Conservation (phyloP, 2,797 vertebrate species). For the Tragelaphus eurycerus region DNA sequence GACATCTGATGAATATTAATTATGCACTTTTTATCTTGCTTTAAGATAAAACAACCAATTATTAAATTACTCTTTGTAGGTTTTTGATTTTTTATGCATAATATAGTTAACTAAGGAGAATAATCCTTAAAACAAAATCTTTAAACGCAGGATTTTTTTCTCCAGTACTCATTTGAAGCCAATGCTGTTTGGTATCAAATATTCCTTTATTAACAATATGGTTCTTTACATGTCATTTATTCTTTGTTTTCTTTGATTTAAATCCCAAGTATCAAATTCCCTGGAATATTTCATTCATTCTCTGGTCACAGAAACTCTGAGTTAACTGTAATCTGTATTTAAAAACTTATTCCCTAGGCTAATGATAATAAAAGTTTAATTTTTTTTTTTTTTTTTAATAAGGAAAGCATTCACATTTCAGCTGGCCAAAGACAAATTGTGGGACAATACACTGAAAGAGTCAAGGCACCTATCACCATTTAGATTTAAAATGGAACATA, state of each 20-base stretch:
- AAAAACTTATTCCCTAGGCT: background rate
- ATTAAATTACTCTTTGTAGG: background rate
- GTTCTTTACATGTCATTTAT: background rate
- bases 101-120: background rate
- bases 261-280: background rate
- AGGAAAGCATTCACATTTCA: background rate
- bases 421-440: background rate
- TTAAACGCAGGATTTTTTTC: background rate
- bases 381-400: background rate
- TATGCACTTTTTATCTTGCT: background rate
- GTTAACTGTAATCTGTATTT: background rate
- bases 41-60: background rate
- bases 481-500: background rate
- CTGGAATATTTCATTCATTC: background rate
- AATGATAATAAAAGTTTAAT: background rate
- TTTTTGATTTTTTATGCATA: background rate
- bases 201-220: background rate
- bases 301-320: background rate
- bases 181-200: background rate
- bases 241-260: constrained; percentile 1
- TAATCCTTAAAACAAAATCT: background rate
- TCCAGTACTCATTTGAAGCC: background rate
- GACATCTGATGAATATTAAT: background rate
- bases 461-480: background rate
- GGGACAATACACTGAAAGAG: background rate